Evolutionary conservation across 2,797 vertebrate species (phyloP).

Genomic region (Saxicola maurus): DNA sequence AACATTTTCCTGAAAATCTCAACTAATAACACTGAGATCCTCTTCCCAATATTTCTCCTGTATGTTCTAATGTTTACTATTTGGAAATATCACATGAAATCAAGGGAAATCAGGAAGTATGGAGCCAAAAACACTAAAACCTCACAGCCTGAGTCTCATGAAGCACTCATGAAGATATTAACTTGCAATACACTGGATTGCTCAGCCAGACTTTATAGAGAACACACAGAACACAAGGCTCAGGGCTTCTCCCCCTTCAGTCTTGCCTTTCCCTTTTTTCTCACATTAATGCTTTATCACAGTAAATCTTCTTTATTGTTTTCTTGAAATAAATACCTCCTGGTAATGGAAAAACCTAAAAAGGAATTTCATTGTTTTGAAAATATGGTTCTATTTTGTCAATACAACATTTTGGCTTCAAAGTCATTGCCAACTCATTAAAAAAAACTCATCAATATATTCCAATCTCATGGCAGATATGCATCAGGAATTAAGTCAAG

Average conservation of each 20-base stretch:
- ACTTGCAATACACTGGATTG: background rate
- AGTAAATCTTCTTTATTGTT: background rate
- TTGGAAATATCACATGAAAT: background rate
- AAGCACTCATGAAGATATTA: background rate
- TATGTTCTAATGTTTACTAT: background rate
- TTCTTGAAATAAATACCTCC: background rate
- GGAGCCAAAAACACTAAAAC: background rate
- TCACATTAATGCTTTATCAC: background rate
- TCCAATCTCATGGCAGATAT: background rate
- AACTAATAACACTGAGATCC: background rate
- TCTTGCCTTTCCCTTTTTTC: background rate
- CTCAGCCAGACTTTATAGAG: background rate
- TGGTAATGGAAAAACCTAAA: background rate
- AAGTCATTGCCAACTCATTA: background rate
- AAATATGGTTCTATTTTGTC: background rate
- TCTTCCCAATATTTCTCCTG: background rate
- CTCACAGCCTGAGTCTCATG: rapidly evolving
- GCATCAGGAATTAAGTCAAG: background rate
- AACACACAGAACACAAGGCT: background rate
- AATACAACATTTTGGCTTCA: background rate
- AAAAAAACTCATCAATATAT: background rate
- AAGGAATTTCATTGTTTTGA: background rate
- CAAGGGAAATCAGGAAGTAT: background rate
- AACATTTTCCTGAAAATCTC: background rate
- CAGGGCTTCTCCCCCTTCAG: background rate